Base-by-base conservation (phyloP, 2,888 invertebrate species). In the Heterodera filipjevi region DNA sequence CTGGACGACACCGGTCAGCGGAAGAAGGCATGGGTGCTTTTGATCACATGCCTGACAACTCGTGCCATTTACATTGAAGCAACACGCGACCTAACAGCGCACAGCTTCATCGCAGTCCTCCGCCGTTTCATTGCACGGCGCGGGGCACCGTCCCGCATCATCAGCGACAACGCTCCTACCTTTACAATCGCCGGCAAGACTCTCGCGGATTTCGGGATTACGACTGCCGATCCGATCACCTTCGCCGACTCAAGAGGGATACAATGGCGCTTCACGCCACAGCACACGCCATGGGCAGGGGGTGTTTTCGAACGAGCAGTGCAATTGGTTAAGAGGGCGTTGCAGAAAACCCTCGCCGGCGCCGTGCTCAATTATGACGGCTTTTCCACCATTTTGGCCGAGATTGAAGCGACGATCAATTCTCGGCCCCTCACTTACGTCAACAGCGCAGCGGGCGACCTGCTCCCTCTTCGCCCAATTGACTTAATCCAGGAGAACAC, bases 71-170 rank as follows among this genome's bases (percentile, higher is more conserved):
- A 77, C 66, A 64, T 77, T 3, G 78, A 77, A 0, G 16, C 44
- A 1, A 68, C 68, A 14, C 44, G 30, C n/a, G 59, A 77, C 22
- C 8, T 76, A 30, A 27, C 71, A 16, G 39, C 78, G 1, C 14
- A 12, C 19, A 30, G 66, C 14, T 77, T 77, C 64, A 33, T 76
- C n/a, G 19, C 19, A 8, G 64, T 32, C 5, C 32, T 77, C 19
- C 22, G 64, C 0, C 44, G 78, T 12, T 77, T 77, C 39, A 76
- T 89, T 27, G 83, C 86, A 0, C 78, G 89, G 49, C 78, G 87
- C 27, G 89, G 90, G 5, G 79, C 87, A 33, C 90, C 90, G 0
- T 73, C 35, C 6, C 74, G 80, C 0, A 85, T 84, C 49, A 2
- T 64, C 6, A 85, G 85, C 33, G 90, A 72, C 6, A 72, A 72